A percentile compares a stretch with the other conserved stretches of the same genome.
These are phyloP conservation scores for Pluvialis apricaria DNA, from an alignment of 2,113 vertebrate genomes.

Conservation along the genomic window DNA sequence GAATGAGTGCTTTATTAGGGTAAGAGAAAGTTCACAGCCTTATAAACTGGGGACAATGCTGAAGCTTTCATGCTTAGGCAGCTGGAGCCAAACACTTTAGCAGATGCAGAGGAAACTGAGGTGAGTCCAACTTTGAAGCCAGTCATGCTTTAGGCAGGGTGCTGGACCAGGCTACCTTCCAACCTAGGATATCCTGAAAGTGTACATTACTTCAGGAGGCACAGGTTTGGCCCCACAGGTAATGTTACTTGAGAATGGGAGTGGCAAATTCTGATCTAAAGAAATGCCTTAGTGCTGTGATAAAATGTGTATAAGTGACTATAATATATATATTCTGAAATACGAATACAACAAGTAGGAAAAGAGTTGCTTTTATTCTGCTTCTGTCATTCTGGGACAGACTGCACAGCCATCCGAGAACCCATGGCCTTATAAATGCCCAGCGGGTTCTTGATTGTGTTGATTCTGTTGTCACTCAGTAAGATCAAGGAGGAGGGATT, in stretches of 20 bases:
- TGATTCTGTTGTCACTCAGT: not conserved
- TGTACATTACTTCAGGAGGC: not conserved
- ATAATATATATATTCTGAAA: not conserved
- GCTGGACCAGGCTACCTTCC: not conserved
- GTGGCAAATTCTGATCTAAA: not conserved
- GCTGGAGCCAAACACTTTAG: not conserved
- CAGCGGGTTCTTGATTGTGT: not conserved
- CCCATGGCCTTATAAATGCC: not conserved
- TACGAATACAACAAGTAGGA: not conserved
- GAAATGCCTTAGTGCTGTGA: not conserved
- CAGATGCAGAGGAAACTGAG: not conserved
- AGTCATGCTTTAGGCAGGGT: not conserved
- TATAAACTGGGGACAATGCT: not conserved
- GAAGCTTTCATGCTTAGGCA: not conserved
- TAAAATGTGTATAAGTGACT: not conserved
- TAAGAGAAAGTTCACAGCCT: not conserved
- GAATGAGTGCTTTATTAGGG: not conserved
- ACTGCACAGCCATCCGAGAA: not conserved
- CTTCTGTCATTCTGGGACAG: not conserved
- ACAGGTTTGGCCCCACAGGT: fast-evolving
- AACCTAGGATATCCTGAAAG: not conserved
- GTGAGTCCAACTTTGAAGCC: not conserved
- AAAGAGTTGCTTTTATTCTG: not conserved
- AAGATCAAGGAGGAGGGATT: not conserved
- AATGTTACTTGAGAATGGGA: not conserved